A percentile compares a stretch with the other conserved stretches of the same genome.
Evolutionary conservation across 2,888 invertebrate genomes (phyloP).

Genomic region (Epistrophe eligans): DNA sequence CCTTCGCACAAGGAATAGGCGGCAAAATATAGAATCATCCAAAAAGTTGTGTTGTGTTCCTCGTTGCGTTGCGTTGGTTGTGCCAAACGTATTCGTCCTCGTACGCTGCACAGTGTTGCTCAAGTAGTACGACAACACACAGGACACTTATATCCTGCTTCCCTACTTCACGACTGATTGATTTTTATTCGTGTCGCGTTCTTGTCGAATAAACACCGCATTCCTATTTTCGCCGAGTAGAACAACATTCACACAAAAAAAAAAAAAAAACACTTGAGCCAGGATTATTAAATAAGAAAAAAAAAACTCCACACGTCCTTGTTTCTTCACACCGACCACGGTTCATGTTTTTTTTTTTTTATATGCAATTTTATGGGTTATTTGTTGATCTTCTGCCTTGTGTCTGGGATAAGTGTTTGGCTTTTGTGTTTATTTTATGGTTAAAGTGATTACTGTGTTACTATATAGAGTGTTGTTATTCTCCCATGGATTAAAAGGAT

Average conservation of each 20-base stretch:
- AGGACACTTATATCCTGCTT: conserved; percentile 61
- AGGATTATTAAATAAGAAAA: conserved; percentile 69
- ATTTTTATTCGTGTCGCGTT: conserved; percentile 75
- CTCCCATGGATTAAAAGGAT: conserved; percentile 53
- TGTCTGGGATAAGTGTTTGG: conserved; percentile 54
- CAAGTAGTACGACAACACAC: conserved; percentile 59
- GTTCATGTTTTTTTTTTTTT: conserved; percentile 6
- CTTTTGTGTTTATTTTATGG: conserved; percentile 50
- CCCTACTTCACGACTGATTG: conserved; percentile 71
- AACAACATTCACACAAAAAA: background rate
- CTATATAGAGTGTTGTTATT: conserved; percentile 35
- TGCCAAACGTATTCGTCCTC: conserved; percentile 23
- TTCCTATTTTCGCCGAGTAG: background rate
- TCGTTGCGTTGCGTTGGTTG: conserved; percentile 36
- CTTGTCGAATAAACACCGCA: conserved; percentile 70
- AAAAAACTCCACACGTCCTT: conserved; percentile 35
- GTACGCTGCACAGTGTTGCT: conserved; percentile 57
- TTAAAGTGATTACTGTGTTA: conserved; percentile 52
- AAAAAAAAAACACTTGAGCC: conserved; percentile 42
- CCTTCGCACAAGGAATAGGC: conserved; percentile 64
- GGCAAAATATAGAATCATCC: conserved; percentile 73
- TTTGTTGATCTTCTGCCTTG: conserved; percentile 58
- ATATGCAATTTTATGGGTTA: conserved; percentile 33
- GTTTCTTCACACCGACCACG: background rate
- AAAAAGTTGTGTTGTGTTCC: conserved; percentile 66